Percentiles rank a stretch among this genome's conserved stretches.
Evolutionary conservation across 2,888 invertebrate genomes (phyloP).

Genomic region (Blera fallax): DNA sequence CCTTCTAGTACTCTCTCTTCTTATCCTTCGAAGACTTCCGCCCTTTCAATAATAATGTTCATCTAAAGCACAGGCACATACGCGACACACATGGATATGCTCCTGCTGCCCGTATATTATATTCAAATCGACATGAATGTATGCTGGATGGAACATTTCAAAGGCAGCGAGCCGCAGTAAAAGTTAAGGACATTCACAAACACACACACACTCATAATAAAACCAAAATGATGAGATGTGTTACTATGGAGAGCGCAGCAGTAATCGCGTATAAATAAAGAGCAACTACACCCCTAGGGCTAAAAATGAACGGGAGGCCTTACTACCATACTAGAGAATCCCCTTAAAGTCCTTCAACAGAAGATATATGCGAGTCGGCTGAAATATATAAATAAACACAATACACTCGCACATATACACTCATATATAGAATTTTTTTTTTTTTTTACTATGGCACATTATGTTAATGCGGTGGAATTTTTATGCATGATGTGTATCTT

Average conservation of each 20-base stretch:
- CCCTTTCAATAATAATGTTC: slow-evolving; percentile 52
- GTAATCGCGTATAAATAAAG: slow-evolving; percentile 71
- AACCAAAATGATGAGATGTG: slow-evolving; percentile 64
- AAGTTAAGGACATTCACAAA: slow-evolving; percentile 44
- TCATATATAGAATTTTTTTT: neutral
- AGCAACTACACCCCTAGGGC: slow-evolving; percentile 65
- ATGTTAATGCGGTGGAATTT: slow-evolving; percentile 65
- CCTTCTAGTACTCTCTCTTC: neutral
- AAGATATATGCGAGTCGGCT: slow-evolving; percentile 45
- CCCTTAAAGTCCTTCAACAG: slow-evolving; percentile 29
- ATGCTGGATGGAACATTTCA: slow-evolving; percentile 45
- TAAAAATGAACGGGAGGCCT: slow-evolving; percentile 40
- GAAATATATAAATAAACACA: slow-evolving; percentile 36
- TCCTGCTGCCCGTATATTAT: slow-evolving; percentile 8
- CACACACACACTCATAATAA: slow-evolving; percentile 15
- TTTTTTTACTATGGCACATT: slow-evolving; percentile 41
- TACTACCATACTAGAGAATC: slow-evolving; percentile 19
- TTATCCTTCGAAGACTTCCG: slow-evolving; percentile 33
- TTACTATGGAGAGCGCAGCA: slow-evolving; percentile 62
- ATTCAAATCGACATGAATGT: slow-evolving; percentile 55
- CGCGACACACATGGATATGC: slow-evolving; percentile 22
- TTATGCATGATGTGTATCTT: slow-evolving; percentile 53
- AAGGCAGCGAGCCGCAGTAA: slow-evolving; percentile 44
- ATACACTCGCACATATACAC: neutral
- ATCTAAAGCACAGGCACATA: slow-evolving; percentile 14